phyloP scores from a whole-genome alignment of 2,113 vertebrate species.

The Macroglossus sobrinus region DNA sequence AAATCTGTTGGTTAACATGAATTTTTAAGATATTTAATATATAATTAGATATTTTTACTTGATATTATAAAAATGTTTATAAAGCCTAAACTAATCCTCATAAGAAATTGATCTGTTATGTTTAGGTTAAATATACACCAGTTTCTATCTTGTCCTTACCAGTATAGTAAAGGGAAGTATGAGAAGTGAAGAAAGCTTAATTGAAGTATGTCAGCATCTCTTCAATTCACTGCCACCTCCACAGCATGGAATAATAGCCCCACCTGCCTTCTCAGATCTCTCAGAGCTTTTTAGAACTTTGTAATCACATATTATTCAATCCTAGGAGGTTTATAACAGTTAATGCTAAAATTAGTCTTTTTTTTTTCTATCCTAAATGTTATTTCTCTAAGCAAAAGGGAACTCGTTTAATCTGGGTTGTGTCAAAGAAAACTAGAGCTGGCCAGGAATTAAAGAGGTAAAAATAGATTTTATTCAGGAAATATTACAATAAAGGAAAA shows the following conservation, averaged over 20 bases:
- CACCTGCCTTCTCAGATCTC: background rate
- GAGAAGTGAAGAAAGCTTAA: background rate
- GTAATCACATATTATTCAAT: background rate
- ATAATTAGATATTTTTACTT: background rate
- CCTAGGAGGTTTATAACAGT: background rate
- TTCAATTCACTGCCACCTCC: background rate
- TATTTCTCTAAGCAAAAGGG: slow-evolving; percentile 1
- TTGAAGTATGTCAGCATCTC: background rate
- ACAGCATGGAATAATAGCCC: background rate
- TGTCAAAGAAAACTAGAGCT: background rate
- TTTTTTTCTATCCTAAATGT: background rate
- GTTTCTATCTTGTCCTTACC: background rate
- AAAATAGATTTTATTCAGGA: background rate
- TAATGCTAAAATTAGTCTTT: background rate
- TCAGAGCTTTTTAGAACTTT: background rate
- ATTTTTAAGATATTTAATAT: background rate
- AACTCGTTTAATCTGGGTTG: slow-evolving; percentile 31
- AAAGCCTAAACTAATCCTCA: background rate
- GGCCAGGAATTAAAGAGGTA: background rate
- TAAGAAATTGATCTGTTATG: background rate
- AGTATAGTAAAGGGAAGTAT: background rate
- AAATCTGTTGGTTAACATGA: background rate
- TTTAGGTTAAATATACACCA: background rate
- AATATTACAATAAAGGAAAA: background rate
- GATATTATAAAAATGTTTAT: background rate